Conservation (phyloP, 2,797 vertebrate genomes). For the Malacoctenus gilli region DNA sequence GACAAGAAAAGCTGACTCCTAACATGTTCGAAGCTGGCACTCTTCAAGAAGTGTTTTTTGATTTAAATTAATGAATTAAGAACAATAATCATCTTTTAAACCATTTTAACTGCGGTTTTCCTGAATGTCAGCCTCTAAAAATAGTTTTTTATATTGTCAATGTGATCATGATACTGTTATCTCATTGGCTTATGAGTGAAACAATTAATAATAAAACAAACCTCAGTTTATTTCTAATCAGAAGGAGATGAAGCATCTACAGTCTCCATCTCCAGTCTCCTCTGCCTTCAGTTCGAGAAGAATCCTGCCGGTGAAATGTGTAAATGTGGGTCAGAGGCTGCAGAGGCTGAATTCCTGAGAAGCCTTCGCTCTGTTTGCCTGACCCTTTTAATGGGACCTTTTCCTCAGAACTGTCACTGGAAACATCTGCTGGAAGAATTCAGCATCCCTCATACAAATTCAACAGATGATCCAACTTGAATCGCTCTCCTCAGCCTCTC, state of each 20-base stretch:
- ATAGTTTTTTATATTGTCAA: too few species aligned
- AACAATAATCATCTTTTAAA: too few species aligned
- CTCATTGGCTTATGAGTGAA: too few species aligned
- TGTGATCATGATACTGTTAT: too few species aligned
- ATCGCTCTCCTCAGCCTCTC: conserved; percentile 35
- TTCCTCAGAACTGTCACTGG: conserved; percentile 56
- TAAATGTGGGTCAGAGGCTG: conserved; percentile 62
- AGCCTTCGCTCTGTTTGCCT: conserved; percentile 54
- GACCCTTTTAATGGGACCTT: conserved; percentile 64
- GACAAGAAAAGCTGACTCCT: neutral
- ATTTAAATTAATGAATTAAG: too few species aligned
- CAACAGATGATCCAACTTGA: conserved; percentile 48
- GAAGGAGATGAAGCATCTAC: too few species aligned
- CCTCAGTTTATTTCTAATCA: too few species aligned
- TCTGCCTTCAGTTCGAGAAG: conserved; percentile 4
- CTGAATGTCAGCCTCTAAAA: too few species aligned
- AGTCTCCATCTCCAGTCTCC: neutral
- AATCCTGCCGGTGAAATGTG: conserved; percentile 32
- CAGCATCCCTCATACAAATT: conserved; percentile 58
- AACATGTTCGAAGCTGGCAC: too few species aligned
- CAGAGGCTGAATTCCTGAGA: conserved; percentile 68
- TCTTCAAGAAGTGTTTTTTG: too few species aligned
- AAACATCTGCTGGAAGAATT: conserved; percentile 68
- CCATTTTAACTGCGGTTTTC: too few species aligned
- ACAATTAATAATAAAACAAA: too few species aligned